Conservation (phyloP, 2,797 vertebrate species). For the Tokudaia tokunoshimensis region DNA sequence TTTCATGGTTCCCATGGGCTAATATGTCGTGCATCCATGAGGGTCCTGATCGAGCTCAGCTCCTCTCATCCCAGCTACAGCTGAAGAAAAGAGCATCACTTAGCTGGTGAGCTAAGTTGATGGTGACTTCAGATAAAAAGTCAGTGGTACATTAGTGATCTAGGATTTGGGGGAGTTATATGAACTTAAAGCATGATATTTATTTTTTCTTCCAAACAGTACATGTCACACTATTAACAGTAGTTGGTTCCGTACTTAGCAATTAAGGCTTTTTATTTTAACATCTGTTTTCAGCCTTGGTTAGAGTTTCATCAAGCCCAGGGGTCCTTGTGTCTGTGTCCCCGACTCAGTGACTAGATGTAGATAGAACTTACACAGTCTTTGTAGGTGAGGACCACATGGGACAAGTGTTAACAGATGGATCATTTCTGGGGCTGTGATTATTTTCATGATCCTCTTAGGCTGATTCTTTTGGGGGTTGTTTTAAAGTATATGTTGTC, state of each 20-base stretch:
- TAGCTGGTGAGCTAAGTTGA: neutral
- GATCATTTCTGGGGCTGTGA: neutral
- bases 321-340: neutral
- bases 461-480: neutral
- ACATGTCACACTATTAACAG: neutral
- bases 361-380: neutral
- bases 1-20: neutral
- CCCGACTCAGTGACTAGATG: neutral
- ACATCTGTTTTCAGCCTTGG: neutral
- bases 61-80: neutral
- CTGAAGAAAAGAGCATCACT: neutral
- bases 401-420: neutral
- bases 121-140: neutral
- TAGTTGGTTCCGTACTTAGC: neutral
- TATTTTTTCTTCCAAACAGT: neutral
- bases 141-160: neutral
- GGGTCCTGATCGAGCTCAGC: neutral
- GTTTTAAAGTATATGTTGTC: neutral
- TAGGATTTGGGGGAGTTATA: neutral
- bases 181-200: neutral
- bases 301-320: neutral
- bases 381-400: neutral
- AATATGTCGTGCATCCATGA: neutral
- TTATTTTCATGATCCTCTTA: neutral
- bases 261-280: neutral